Base-by-base conservation (phyloP, 1,140 invertebrate species). In the Tetramorium simillimum region DNA sequence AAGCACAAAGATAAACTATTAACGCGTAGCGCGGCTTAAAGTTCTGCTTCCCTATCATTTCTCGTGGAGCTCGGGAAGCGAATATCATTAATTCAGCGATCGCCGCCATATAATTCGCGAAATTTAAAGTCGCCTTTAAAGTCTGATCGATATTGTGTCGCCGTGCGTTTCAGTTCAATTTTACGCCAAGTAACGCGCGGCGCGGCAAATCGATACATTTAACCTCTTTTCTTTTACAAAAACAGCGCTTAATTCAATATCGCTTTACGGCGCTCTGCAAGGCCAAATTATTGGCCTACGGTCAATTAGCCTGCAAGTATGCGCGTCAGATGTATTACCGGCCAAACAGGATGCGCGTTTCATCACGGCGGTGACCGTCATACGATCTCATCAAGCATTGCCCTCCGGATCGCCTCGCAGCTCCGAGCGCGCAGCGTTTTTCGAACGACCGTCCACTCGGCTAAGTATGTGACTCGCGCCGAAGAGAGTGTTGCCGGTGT, bases 401-500 rank as follows among this genome's bases (percentile, higher is more conserved):
- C 80, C 80, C 67, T 33, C 72, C 69, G 40, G 24, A 82, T 53
- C 65, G 51, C 24, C 49, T 14, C 51, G 24, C 9, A n/a, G 67
- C 65, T 43, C 40, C 37, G 21, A 58, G 51, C 37, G 21, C 51
- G 21, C 51, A 33, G 67, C 40, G 53, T 60, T 84, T 84, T 75
- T 84, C 12, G 69, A 73, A 75, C 56, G 51, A 28, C 24, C 67
- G 33, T 69, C 21, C 46, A 40, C 62, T 60, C 51, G 37, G 28
- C 40, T 73, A 84, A 75, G 40, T 84, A 90, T 87, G 88, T 67
- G 84, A 86, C 76, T 89, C 85, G 70, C 87, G 63, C 85, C 89
- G 91, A 5, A 89, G 89, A 91, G 92, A 87, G 89, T 78, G 51
- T 81, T 70, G 82, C 73, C 87, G 84, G 73, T 88, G 81, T 88